Conservation (phyloP, 1,140 invertebrate species). For the Bombus haemorrhoidalis region DNA sequence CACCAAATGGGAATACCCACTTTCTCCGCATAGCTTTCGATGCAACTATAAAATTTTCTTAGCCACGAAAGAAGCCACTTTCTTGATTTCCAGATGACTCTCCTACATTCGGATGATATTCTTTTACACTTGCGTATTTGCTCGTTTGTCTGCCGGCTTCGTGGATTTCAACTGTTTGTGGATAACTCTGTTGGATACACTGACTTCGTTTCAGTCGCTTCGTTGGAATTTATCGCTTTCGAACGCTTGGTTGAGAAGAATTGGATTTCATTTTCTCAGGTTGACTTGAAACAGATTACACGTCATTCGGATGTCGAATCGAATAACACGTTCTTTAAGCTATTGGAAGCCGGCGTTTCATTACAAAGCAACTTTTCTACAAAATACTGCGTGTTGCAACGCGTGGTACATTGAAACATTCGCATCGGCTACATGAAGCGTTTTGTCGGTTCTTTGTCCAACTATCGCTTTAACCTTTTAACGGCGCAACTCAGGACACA, state of each 20-base stretch:
- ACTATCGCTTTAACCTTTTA: too few species aligned
- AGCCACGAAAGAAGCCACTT: neutral
- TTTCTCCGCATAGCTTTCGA: neutral
- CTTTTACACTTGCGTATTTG: too few species aligned
- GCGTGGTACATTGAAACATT: too few species aligned
- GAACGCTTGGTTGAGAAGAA: neutral
- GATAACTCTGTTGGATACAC: neutral
- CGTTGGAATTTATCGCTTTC: too few species aligned
- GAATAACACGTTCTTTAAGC: neutral
- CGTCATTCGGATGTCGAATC: neutral
- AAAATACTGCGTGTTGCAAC: too few species aligned
- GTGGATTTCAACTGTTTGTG: neutral
- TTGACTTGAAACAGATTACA: neutral
- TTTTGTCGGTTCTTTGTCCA: too few species aligned
- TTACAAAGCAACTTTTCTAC: too few species aligned
- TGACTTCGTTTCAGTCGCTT: neutral
- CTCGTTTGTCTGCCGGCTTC: too few species aligned
- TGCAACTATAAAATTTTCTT: slow-evolving; percentile 28
- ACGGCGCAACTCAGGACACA: too few species aligned
- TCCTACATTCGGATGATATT: too few species aligned
- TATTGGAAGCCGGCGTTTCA: neutral
- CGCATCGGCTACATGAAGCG: too few species aligned
- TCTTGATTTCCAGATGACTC: too few species aligned
- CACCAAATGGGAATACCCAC: neutral
- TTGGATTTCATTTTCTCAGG: neutral